Conservation (phyloP, 2,113 vertebrate genomes). For the Typhlomys cinereus region DNA sequence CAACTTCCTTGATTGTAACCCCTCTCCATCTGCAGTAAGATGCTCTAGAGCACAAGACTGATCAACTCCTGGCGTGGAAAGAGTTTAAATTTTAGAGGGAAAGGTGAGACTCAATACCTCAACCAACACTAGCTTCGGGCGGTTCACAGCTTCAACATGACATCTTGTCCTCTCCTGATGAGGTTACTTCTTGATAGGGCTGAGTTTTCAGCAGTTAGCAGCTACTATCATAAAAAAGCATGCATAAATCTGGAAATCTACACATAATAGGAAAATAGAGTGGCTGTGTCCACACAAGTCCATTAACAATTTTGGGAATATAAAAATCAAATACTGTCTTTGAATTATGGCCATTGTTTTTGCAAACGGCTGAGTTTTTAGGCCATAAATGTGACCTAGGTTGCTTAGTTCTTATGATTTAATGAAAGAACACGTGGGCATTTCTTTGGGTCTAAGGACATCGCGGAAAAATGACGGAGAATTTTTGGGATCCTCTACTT, state of each 20-base stretch:
- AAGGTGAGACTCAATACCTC: neutral
- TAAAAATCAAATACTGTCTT: neutral
- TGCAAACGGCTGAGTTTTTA: conserved; percentile 14
- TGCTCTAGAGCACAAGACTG: neutral
- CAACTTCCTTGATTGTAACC: neutral
- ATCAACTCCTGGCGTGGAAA: neutral
- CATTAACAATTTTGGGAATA: neutral
- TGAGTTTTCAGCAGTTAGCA: neutral
- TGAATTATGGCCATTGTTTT: neutral
- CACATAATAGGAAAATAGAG: neutral
- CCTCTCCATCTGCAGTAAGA: neutral
- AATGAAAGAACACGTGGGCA: neutral
- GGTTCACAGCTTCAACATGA: neutral
- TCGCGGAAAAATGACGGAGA: neutral
- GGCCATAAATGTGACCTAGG: neutral
- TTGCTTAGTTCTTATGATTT: neutral
- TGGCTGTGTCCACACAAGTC: neutral
- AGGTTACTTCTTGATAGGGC: neutral
- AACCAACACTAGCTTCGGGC: neutral
- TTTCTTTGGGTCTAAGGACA: neutral
- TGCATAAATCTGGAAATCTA: neutral
- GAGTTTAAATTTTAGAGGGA: neutral
- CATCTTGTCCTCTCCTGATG: neutral
- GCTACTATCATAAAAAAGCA: neutral
- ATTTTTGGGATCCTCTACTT: neutral